phyloP scores from a whole-genome alignment of 2,113 vertebrate genomes.

The Kobus ellipsiprymnus region DNA sequence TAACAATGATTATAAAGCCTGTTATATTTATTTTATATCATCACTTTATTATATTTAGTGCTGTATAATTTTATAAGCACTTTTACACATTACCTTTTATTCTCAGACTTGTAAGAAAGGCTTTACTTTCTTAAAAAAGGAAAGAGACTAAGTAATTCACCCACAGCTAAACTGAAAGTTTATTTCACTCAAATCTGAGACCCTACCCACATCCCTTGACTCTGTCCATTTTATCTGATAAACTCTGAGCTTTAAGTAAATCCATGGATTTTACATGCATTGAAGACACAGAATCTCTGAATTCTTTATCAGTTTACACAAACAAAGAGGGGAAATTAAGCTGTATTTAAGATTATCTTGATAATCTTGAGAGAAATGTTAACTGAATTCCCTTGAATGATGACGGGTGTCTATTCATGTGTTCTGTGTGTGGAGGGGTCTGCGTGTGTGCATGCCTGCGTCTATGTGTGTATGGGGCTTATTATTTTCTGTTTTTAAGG shows the following conservation, averaged over 20 bases:
- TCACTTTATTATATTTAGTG: neutral
- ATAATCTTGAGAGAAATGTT: constrained; percentile 14
- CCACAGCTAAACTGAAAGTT: neutral
- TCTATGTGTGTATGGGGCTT: neutral
- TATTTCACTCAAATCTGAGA: neutral
- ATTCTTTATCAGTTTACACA: neutral
- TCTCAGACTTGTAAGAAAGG: neutral
- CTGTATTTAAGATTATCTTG: neutral
- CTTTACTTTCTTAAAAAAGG: neutral
- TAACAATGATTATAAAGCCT: neutral
- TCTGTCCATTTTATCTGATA: neutral
- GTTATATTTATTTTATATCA: neutral
- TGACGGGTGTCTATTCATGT: neutral
- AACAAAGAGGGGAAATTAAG: neutral
- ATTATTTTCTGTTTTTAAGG: neutral
- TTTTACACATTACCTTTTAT: neutral
- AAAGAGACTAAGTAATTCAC: neutral
- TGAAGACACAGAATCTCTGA: neutral
- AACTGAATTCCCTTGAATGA: neutral
- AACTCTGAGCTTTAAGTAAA: neutral
- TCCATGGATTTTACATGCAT: neutral
- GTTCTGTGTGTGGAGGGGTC: neutral
- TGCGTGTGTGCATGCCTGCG: accelerated
- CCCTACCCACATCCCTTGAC: no score
- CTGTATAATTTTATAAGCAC: neutral